phyloP scores from a whole-genome alignment of 2,113 vertebrate species.

The Nannobrachium achirus region DNA sequence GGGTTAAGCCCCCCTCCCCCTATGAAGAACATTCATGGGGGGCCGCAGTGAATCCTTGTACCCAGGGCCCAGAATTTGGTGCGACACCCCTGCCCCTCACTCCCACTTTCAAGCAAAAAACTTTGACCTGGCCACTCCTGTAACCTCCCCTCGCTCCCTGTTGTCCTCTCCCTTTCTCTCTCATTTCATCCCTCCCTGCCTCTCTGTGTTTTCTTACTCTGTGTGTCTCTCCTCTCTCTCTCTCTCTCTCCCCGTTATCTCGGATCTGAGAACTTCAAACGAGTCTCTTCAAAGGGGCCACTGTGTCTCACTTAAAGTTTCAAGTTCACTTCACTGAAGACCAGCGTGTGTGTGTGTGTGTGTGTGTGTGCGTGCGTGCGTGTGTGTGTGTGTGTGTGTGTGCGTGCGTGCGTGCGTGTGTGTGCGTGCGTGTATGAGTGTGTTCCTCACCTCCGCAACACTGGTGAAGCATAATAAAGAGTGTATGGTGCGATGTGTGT shows the following conservation, averaged over 20 bases:
- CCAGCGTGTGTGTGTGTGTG: background rate
- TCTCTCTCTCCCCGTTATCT: constrained; percentile 28
- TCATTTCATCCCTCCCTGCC: background rate
- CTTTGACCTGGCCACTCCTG: background rate
- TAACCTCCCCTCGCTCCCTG: background rate
- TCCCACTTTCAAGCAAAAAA: background rate
- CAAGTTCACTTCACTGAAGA: constrained; percentile 6
- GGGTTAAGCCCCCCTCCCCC: too few species aligned
- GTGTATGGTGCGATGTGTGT: too few species aligned
- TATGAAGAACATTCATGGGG: too few species aligned
- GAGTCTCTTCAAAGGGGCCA: constrained; percentile 11
- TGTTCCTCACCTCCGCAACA: constrained; percentile 25
- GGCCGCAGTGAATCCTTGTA: too few species aligned
- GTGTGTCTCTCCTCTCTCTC: background rate
- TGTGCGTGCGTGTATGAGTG: background rate
- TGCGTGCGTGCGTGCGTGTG: background rate
- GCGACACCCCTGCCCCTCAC: too few species aligned
- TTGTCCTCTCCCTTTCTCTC: background rate
- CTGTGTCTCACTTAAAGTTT: constrained; percentile 14
- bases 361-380: constrained; percentile 5
- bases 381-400: constrained; percentile 15
- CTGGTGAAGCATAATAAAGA: constrained; percentile 27
- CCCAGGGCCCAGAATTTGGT: too few species aligned
- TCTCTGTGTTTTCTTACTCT: constrained; percentile 2
- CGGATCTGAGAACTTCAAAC: constrained; percentile 49